Conservation (phyloP, 2,888 invertebrate genomes). For the Sussaba pulchella region DNA sequence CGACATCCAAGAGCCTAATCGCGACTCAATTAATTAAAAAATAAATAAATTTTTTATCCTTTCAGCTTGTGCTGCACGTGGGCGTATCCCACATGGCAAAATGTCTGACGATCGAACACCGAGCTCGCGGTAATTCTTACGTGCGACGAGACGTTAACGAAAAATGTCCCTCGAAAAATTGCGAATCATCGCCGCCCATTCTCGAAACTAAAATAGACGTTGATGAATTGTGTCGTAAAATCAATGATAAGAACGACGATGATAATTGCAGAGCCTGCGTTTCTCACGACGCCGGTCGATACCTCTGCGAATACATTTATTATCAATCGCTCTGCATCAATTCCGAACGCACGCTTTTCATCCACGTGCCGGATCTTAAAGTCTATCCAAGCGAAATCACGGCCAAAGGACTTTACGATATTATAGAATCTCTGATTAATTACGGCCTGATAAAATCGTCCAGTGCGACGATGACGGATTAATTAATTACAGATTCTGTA, state of each 20-base stretch:
- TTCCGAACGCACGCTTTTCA: slow-evolving; percentile 88
- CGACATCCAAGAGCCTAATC: too few relatives aligned
- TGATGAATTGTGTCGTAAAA: slow-evolving; percentile 85
- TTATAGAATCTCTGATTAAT: slow-evolving; percentile 80
- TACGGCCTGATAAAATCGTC: too few relatives aligned
- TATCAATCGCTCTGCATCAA: slow-evolving; percentile 90
- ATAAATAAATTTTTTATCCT: slow-evolving; percentile 69
- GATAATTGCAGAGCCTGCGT: slow-evolving; percentile 83
- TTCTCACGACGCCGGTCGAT: slow-evolving; percentile 90
- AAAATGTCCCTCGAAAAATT: slow-evolving; percentile 84
- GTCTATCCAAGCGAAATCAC: slow-evolving; percentile 87
- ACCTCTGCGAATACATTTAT: slow-evolving; percentile 93
- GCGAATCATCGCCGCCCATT: slow-evolving; percentile 76
- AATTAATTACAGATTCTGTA: too few relatives aligned
- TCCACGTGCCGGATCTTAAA: slow-evolving; percentile 91
- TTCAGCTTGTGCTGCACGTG: slow-evolving; percentile 92
- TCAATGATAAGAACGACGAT: slow-evolving; percentile 84
- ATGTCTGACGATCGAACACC: slow-evolving; percentile 89
- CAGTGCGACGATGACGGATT: too few relatives aligned
- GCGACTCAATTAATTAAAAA: background rate
- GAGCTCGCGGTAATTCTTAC: slow-evolving; percentile 88
- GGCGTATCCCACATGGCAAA: slow-evolving; percentile 89
- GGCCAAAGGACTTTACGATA: slow-evolving; percentile 86
- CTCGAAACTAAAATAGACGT: slow-evolving; percentile 87
- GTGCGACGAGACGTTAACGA: slow-evolving; percentile 83